Percentiles rank a stretch among this genome's conserved stretches.
These are phyloP conservation scores for Cyphomyrus discorhynchus DNA, from an alignment of 2,113 vertebrate genomes.

Conservation along the genomic window DNA sequence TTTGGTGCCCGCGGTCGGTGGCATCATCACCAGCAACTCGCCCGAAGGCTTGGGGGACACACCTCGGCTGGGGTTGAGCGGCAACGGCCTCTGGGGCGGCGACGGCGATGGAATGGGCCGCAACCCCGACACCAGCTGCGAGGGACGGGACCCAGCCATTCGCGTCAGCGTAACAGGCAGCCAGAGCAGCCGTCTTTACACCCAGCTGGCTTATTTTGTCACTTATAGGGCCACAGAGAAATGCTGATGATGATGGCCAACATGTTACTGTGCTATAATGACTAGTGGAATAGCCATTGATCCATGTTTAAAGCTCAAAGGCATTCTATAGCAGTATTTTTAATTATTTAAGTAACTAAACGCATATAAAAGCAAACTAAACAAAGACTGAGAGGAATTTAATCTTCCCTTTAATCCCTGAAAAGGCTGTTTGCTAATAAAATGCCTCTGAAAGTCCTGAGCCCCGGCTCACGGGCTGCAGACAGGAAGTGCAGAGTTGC, in stretches of 20 bases:
- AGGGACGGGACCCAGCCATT: background rate
- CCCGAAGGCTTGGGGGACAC: conserved; percentile 42
- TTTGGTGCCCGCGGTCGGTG: conserved; percentile 52
- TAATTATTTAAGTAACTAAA: background rate
- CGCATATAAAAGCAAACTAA: background rate
- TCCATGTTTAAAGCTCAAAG: background rate
- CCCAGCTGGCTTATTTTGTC: background rate
- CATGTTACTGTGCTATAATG: background rate
- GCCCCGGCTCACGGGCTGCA: rapidly evolving
- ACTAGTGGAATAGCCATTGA: background rate
- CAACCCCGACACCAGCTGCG: conserved; percentile 43
- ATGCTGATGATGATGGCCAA: background rate
- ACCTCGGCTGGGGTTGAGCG: conserved; percentile 58
- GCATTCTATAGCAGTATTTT: background rate
- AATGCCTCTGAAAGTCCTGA: background rate
- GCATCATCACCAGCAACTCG: conserved; percentile 76
- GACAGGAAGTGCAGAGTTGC: background rate
- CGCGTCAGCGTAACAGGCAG: background rate
- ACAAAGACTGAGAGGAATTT: background rate
- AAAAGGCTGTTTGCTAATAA: background rate
- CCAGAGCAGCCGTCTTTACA: background rate
- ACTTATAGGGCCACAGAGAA: background rate
- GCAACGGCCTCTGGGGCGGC: conserved; percentile 66
- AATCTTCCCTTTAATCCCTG: background rate
- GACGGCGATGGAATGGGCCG: conserved; percentile 48